Conservation (phyloP, 1,140 invertebrate genomes). For the Solenopsis invicta region DNA sequence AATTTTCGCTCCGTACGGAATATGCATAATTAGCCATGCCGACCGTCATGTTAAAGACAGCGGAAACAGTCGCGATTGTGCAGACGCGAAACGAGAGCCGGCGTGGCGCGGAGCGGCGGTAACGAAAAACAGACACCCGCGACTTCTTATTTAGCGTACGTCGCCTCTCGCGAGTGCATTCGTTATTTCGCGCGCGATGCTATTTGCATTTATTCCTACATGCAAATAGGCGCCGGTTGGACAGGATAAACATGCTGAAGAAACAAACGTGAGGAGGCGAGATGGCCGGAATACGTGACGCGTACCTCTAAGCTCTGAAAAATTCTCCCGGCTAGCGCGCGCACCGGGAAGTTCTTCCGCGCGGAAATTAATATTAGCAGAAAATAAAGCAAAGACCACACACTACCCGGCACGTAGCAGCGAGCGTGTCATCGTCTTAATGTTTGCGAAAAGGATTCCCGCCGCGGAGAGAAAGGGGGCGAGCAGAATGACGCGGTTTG, state of each 20-base stretch:
- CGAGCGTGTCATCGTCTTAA: conserved; percentile 63
- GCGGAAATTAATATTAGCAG: conserved; percentile 63
- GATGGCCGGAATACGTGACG: conserved; percentile 53
- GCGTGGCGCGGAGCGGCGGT: not conserved
- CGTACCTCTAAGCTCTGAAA: conserved; percentile 52
- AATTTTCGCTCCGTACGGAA: conserved; percentile 15
- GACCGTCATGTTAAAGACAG: conserved; percentile 29
- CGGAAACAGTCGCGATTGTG: conserved; percentile 39
- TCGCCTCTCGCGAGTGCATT: conserved; percentile 54
- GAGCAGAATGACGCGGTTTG: conserved; percentile 49
- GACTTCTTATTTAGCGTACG: conserved; percentile 52
- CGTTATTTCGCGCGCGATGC: conserved; percentile 58
- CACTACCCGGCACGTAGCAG: conserved; percentile 41
- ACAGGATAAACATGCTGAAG: conserved; percentile 60
- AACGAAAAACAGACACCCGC: conserved; percentile 33
- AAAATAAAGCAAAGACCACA: conserved; percentile 59
- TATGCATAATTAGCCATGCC: conserved; percentile 48
- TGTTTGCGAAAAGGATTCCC: conserved; percentile 62
- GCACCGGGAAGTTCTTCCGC: conserved; percentile 53
- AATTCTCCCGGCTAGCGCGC: conserved; percentile 41
- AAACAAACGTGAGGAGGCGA: conserved; percentile 52
- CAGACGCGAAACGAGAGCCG: conserved; percentile 20
- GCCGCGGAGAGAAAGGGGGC: conserved; percentile 4
- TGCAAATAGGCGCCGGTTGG: conserved; percentile 56
- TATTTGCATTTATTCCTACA: conserved; percentile 64